Base-by-base conservation (phyloP, 2,797 vertebrate genomes). In the Characodon lateralis region DNA sequence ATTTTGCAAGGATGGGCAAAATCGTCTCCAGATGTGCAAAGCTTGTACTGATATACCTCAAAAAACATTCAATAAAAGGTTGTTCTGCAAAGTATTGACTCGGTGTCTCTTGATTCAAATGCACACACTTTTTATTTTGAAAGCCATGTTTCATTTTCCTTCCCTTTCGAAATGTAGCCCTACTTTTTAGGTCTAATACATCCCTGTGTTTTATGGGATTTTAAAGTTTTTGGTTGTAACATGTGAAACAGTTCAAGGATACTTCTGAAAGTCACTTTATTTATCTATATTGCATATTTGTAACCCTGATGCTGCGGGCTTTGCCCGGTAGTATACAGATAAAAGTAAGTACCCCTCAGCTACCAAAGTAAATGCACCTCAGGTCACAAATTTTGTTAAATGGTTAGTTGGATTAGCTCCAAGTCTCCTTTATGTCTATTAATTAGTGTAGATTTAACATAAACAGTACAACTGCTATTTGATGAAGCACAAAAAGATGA, bases 381-480 rank as follows among this genome's bases (percentile, higher is more conserved):
- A 35, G 35, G 35, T 35, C 35, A 35, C 35, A 69, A 55, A 43
- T 35, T 10, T 2, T 20, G 5, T 26, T 59, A 31, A 78, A 31
- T 10, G 50, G 39, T 14, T n/a, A 68, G 39, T 31, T 9, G 10
- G 41, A 59, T 18, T 26, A 48, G 24, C 16, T 43, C 43, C 65
- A 22, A 24, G 35, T 5, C 16, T 69, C n/a, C 8, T 20, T 5
- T 46, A 46, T 46, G 66, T 46, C 41, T 26, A 69, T 69, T 16
- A 69, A 26, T 46, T 46, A 26, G 14, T 24, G 46, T 14, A 12
- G 41, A 69, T 69, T 69, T 69, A 69, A 69, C 66, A 69, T 46
- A 26, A 69, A 48, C 73, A 77, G 20, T 50, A 28, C 71, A 80
- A 86, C 74, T 71, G 74, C 68, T 77, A 74, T 89, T 90, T 88